Conservation (phyloP, 2,888 invertebrate genomes). For the Limnephilus rhombicus region DNA sequence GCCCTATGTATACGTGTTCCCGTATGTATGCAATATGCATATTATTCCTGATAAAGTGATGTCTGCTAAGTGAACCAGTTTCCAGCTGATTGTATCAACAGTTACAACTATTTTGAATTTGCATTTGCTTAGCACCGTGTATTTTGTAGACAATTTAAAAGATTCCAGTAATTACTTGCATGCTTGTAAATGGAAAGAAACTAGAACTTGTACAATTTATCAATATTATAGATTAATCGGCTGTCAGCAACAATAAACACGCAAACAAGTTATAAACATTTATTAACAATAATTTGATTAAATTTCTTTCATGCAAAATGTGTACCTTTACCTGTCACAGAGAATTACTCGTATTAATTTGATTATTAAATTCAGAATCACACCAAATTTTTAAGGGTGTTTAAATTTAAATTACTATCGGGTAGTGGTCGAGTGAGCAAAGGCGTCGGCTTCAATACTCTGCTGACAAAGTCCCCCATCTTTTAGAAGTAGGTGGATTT, state of each 20-base stretch:
- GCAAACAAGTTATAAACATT: not conserved
- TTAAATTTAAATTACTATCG: too few relatives aligned
- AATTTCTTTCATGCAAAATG: not conserved
- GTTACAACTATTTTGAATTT: conserved; percentile 7
- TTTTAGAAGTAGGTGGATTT: too few relatives aligned
- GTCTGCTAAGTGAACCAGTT: not conserved
- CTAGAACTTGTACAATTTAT: not conserved
- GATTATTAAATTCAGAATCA: not conserved
- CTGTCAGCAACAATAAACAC: conserved; percentile 5
- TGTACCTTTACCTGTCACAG: not conserved
- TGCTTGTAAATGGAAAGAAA: not conserved
- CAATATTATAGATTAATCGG: conserved; percentile 14
- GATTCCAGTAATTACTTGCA: not conserved
- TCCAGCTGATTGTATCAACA: not conserved
- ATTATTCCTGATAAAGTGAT: not conserved
- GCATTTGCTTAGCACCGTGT: not conserved
- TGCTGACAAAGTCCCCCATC: too few relatives aligned
- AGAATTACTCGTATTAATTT: not conserved
- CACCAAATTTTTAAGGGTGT: not conserved
- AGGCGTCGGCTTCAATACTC: too few relatives aligned
- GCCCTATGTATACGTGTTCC: not conserved
- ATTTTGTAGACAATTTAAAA: conserved; percentile 3
- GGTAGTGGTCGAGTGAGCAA: too few relatives aligned
- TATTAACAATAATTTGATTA: not conserved
- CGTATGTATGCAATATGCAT: not conserved